Base-by-base conservation (phyloP, 2,113 vertebrate species). In the Micromys minutus region DNA sequence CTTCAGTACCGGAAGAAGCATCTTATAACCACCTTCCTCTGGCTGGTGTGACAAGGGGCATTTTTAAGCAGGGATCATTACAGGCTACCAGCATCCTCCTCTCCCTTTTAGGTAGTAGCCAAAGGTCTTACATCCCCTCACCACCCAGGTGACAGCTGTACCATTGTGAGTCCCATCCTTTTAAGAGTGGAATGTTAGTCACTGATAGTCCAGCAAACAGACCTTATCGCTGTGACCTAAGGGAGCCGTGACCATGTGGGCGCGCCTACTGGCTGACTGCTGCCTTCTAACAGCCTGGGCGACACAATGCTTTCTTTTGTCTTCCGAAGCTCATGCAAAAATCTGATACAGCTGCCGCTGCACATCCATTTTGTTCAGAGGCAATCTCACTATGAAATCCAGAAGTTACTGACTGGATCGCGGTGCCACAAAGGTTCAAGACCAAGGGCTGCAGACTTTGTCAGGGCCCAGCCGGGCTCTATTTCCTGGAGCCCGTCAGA, bases 401-500 rank as follows among this genome's bases (percentile, higher is more conserved):
- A 39, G 89, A 45, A 65, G 91, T 2, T 7, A 87, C 93, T 77
- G 91, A 87, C 92, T 65, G 45, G 65, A 85, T 45, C 0, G 42
- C 1, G 4, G 63, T 11, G 47, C 50, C 15, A 79, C 89, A 80
- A 42, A 71, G 63, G 89, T 24, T 74, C 89, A 45, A 77, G 79
- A 55, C 59, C 95, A 2, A 0, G 79, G 1, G 52, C 36, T 50
- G 10, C 65, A 22, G 52, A 94, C 95, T 26, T 87, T 85, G 52
- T 89, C 22, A 3, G 31, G 21, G 95, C 92, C 86, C 95, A 87
- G 94, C n/a, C 0, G 97, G 96, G 86, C 89, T 97, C n/a, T 98
- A 95, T 98, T 98, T 98, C 98, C 34, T 22, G 6, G 29, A 8
- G 86, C 94, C 94, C 95, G 0, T 94, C 97, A 98, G 94, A 98